phyloP scores from a whole-genome alignment of 2,797 vertebrate species.

The Distichodus sexfasciatus region DNA sequence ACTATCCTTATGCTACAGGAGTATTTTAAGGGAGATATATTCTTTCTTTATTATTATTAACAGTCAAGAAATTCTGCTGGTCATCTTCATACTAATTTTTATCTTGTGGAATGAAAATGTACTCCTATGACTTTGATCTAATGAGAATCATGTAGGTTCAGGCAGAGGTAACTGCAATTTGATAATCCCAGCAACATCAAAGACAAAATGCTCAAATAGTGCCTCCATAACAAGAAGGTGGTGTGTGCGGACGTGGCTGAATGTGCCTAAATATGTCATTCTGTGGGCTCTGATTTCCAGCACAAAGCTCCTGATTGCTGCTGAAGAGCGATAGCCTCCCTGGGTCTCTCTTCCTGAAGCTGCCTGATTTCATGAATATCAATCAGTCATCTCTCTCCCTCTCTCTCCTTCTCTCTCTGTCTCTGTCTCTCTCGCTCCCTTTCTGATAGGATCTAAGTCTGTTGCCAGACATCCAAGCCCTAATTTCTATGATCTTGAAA shows the following conservation, averaged over 20 bases:
- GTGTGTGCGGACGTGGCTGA: neutral
- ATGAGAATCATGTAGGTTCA: too few relatives aligned
- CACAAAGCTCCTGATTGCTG: conserved; percentile 72
- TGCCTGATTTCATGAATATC: conserved; percentile 69
- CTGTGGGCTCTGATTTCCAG: conserved; percentile 49
- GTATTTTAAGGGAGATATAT: too few relatives aligned
- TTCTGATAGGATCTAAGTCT: conserved; percentile 22
- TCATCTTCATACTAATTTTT: too few relatives aligned
- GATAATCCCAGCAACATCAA: neutral
- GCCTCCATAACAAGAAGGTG: neutral
- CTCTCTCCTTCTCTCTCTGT: conserved; percentile 10
- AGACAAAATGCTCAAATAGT: conserved; percentile 1
- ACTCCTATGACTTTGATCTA: too few relatives aligned
- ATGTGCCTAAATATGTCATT: conserved; percentile 54
- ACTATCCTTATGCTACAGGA: too few relatives aligned
- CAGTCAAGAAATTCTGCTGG: too few relatives aligned
- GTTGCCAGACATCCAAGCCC: neutral
- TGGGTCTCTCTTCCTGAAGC: conserved; percentile 60
- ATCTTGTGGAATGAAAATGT: too few relatives aligned
- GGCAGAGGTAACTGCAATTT: neutral
- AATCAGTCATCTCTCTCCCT: conserved; percentile 49
- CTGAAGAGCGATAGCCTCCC: conserved; percentile 56
- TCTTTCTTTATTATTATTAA: neutral
- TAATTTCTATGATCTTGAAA: conserved; percentile 5
- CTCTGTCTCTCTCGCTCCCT: conserved; percentile 1